Base-by-base conservation (phyloP, 2,113 vertebrate species). In the Choloepus hoffmanni region DNA sequence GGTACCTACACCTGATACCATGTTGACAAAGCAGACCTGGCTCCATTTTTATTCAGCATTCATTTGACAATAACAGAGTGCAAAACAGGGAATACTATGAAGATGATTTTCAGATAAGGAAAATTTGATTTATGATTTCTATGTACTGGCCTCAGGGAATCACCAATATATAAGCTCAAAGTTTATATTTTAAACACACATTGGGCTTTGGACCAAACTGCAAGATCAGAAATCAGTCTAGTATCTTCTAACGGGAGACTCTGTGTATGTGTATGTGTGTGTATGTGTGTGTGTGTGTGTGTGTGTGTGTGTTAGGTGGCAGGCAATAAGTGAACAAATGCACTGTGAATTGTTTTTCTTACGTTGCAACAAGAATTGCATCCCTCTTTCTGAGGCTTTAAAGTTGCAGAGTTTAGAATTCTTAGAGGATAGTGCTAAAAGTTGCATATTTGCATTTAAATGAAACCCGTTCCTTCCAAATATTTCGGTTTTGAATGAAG, bases 141-240 rank as follows among this genome's bases (percentile, higher is more conserved):
- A 60, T 48, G 86, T 36, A 55, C 70, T 26, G 24, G 28, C 89
- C 36, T 90, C 53, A 45, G 68, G 83, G 77, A 73, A 76, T 63
- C 83, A 73, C 78, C 40, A 95, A 94, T 82, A 90, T 30, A n/a
- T 40, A 95, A 74, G 26, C 33, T 96, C 55, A 30, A 92, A 82
- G 83, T 77, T 95, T 94, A 40, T 90, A 91, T 96, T 87, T 97
- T 93, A 93, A 94, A 94, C 78, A 94, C 50, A 74, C 95, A 77
- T 89, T 96, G 40, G 85, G 81, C 60, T 83, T 91, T 90, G 82
- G 72, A 50, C 48, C 85, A 92, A 97, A 85, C 30, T 70, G 43
- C 74, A 85, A 91, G 62, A 95, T 94, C 58, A 92, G 62, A 96
- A 85, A 83, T 73, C 85, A 95, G 43, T 72, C 40, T 72, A 53